phyloP scores from a whole-genome alignment of 2,888 invertebrate genomes.

The Chaetogeoica ovagalla region DNA sequence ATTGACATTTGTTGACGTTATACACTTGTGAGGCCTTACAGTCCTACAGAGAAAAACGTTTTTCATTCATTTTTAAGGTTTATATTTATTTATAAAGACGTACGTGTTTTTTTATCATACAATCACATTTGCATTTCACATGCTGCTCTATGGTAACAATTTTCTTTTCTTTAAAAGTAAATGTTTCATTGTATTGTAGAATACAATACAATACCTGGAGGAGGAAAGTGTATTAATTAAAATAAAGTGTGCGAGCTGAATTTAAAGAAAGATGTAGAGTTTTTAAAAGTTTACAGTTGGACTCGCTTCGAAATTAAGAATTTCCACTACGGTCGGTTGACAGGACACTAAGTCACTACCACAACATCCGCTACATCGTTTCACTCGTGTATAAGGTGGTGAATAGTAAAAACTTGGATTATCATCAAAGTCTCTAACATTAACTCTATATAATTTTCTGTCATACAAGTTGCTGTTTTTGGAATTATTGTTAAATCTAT shows the following conservation, averaged over 20 bases:
- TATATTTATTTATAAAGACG: constrained; percentile 52
- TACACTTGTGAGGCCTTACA: constrained; percentile 68
- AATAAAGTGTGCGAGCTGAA: no score
- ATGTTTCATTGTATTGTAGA: constrained; percentile 59
- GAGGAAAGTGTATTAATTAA: no score
- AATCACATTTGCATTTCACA: constrained; percentile 66
- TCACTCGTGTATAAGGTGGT: constrained; percentile 70
- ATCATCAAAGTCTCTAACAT: constrained; percentile 58
- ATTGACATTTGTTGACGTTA: constrained; percentile 64
- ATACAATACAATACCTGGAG: constrained; percentile 60
- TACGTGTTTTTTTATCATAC: constrained; percentile 65
- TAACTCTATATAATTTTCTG: constrained; percentile 61
- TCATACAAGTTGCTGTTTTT: constrained; percentile 61
- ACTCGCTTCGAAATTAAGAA: constrained; percentile 64
- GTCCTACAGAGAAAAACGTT: constrained; percentile 60
- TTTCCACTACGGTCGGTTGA: constrained; percentile 65
- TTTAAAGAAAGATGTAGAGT: no score
- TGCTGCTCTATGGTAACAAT: constrained; percentile 67
- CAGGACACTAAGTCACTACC: constrained; percentile 66
- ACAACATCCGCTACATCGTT: constrained; percentile 75
- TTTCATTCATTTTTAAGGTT: constrained; percentile 56
- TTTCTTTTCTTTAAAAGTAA: constrained; percentile 61
- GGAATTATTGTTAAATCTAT: constrained; percentile 56
- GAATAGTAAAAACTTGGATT: constrained; percentile 65
- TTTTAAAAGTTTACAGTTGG: no score